A percentile compares a stretch with the other conserved stretches of the same genome.
Conservation (phyloP, 53 echinoderm and acorn worm genomes). For the Crossaster papposus region DNA sequence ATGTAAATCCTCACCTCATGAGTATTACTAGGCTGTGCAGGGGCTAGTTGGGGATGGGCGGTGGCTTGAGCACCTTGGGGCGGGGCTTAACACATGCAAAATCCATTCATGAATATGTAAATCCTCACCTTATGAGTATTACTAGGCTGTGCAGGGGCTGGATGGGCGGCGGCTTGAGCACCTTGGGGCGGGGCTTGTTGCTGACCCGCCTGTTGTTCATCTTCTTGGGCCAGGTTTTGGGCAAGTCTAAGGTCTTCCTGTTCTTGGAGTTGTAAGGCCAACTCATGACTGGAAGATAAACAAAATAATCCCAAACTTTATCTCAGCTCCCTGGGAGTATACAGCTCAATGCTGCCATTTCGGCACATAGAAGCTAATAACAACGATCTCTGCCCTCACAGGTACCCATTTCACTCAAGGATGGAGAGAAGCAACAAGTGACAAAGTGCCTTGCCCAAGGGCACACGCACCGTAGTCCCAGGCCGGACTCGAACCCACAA, state of each 20-base stretch:
- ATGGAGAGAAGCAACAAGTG: too few relatives aligned
- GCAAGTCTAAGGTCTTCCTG: slow-evolving; percentile 80
- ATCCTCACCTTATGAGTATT: slow-evolving; percentile 31
- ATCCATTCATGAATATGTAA: neutral
- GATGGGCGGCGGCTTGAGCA: slow-evolving; percentile 42
- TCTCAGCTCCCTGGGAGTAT: too few relatives aligned
- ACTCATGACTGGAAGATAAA: slow-evolving; percentile 75
- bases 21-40: neutral
- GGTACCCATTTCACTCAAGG: too few relatives aligned
- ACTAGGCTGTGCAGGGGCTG: neutral
- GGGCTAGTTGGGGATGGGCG: slow-evolving; percentile 25
- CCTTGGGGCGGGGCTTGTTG: slow-evolving; percentile 52
- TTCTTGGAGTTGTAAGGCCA: slow-evolving; percentile 91
- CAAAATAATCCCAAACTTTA: neutral
- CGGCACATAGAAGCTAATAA: too few relatives aligned
- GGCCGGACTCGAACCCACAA: too few relatives aligned
- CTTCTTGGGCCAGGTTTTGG: slow-evolving; percentile 70
- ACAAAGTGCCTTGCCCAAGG: too few relatives aligned
- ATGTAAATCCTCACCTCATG: slow-evolving; percentile 17
- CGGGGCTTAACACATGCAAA: too few relatives aligned
- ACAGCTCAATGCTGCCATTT: too few relatives aligned
- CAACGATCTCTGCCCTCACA: too few relatives aligned
- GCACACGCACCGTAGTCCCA: too few relatives aligned
- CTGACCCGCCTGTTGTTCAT: slow-evolving; percentile 51
- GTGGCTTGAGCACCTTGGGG: slow-evolving; percentile 51